Base-by-base conservation (phyloP, 2,888 invertebrate species). In the Nasonovia ribisnigri region DNA sequence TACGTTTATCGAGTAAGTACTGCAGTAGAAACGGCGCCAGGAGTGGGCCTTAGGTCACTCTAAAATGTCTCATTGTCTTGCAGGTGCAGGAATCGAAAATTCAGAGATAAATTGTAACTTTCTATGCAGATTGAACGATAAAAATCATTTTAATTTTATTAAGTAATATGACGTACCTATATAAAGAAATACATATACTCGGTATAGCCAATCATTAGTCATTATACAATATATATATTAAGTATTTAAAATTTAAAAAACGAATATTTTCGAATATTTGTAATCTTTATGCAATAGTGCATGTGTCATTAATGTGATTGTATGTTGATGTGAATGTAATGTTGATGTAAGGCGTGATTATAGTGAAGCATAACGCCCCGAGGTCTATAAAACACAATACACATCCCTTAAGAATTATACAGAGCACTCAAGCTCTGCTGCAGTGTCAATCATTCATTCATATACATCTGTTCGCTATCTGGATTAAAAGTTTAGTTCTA, bases 21-120 rank as follows among this genome's bases (percentile, higher is more conserved):
- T 57, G 29, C 60, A 29, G 29, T 67, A n/a, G 16, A n/a, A 16
- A n/a, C 16, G 67, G 67, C 67, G 67, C 67, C 67, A 67, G 6
- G 67, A n/a, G n/a, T 36, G n/a, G 67, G n/a, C n/a, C 67, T n/a
- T n/a, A n/a, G 16, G 16, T 67, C 16, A 16, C 67, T 67, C n/a
- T 67, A n/a, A 67, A 60, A 67, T n/a, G n/a, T n/a, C n/a, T 67
- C n/a, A 67, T 67, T 67, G 67, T 67, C n/a, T 67, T n/a, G n/a
- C 67, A 67, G n/a, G 6, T 20, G 54, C 54, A 54, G 6, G 54
- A 67, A 16, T 16, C 6, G n/a, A 16, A 67, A 67, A n/a, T 67
- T 13, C 67, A 67, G 16, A 67, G 16, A n/a, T n/a, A n/a, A n/a
- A n/a, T 67, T 67, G n/a, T 67, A n/a, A 67, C n/a, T 16, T 2